Percentiles rank a stretch among this genome's conserved stretches.
Conservation (phyloP, 2,797 vertebrate genomes). For the Pseudopleuronectes americanus region DNA sequence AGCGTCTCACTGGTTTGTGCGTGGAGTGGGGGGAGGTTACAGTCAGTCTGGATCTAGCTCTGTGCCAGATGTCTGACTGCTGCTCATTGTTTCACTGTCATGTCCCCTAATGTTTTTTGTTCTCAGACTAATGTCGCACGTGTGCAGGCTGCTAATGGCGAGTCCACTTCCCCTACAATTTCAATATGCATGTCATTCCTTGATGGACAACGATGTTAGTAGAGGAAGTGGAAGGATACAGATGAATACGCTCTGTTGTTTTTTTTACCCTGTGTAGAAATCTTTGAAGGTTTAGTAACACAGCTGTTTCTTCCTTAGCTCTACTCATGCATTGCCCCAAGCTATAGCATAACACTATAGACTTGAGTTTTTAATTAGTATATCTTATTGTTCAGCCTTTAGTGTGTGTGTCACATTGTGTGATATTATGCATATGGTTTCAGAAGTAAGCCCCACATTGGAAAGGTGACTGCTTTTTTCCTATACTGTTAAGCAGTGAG, state of each 20-base stretch:
- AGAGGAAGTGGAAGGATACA: not conserved
- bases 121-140: constrained; percentile 24
- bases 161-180: not conserved
- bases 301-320: too few species aligned
- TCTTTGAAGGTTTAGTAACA: too few species aligned
- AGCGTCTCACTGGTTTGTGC: constrained; percentile 45
- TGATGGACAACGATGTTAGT: not conserved
- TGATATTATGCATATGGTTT: constrained; percentile 3
- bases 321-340: too few species aligned
- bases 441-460: constrained; percentile 16
- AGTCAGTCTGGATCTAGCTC: constrained; percentile 57
- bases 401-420: too few species aligned
- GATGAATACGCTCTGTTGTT: too few species aligned
- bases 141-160: constrained; percentile 20
- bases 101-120: constrained; percentile 18
- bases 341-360: too few species aligned
- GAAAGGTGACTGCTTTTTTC: constrained; percentile 24
- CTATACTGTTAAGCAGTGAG: not conserved
- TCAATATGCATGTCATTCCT: not conserved
- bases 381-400: constrained; percentile 5
- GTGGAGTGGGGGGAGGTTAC: constrained; percentile 59
- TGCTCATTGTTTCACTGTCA: constrained; percentile 34
- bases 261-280: too few species aligned
- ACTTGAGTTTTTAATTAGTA: not conserved
- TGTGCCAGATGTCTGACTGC: constrained; percentile 54